Evolutionary conservation across 2,888 invertebrate species (phyloP).

Genomic region (Coleophora flavipennella): DNA sequence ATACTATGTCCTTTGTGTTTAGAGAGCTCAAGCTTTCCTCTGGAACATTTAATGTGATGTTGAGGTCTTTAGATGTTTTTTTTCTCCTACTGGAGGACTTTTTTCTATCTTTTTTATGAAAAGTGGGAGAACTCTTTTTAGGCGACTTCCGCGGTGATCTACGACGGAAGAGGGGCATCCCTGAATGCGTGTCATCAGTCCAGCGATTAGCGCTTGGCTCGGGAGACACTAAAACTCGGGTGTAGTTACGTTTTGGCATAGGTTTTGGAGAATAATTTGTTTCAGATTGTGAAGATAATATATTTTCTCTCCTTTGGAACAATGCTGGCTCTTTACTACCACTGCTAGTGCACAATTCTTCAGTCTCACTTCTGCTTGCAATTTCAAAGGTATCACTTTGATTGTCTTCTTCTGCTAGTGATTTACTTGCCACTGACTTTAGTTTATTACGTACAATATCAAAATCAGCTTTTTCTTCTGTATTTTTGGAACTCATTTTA

Average conservation of each 20-base stretch:
- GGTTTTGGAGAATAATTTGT: conserved; percentile 15
- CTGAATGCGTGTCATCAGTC: conserved; percentile 17
- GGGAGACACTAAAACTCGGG: conserved; percentile 56
- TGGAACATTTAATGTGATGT: conserved; percentile 60
- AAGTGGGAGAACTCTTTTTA: conserved; percentile 26
- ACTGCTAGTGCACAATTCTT: conserved; percentile 40
- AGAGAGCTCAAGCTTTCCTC: conserved; percentile 52
- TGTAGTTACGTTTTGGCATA: conserved; percentile 37
- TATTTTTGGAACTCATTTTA: conserved; percentile 18
- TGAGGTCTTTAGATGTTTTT: conserved; percentile 39
- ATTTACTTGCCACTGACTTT: conserved; percentile 34
- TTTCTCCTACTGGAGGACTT: conserved; percentile 30
- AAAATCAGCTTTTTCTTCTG: conserved; percentile 31
- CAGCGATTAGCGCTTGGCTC: conserved; percentile 30
- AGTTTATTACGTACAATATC: conserved; percentile 47
- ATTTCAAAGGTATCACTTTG: conserved; percentile 39
- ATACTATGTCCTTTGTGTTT: conserved; percentile 55
- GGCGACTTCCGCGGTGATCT: conserved; percentile 38
- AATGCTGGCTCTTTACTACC: conserved; percentile 58
- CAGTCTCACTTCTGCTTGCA: conserved; percentile 41
- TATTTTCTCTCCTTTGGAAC: conserved; percentile 55
- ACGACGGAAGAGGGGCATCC: conserved; percentile 41
- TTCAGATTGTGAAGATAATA: conserved; percentile 18
- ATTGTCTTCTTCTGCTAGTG: conserved; percentile 32
- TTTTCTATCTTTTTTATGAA: conserved; percentile 51